A percentile compares a stretch with the other conserved stretches of the same genome.
These are phyloP conservation scores for Polypedilum pembai DNA, from an alignment of 1,140 invertebrate species.

Conservation along the genomic window DNA sequence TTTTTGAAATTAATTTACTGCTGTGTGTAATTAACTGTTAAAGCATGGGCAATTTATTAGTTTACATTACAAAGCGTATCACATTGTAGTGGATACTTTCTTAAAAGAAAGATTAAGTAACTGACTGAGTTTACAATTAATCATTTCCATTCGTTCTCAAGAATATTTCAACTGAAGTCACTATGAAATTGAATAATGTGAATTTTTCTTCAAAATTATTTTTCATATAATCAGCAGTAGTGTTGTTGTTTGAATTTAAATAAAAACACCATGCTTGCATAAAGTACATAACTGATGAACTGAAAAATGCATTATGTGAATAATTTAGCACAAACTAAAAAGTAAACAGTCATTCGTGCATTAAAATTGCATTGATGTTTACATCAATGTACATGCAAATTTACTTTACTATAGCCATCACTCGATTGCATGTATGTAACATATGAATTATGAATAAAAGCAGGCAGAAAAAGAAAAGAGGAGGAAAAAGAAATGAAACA, in stretches of 20 bases:
- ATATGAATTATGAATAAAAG: conserved; percentile 1
- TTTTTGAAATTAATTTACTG: not conserved
- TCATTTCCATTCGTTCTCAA: too few species aligned
- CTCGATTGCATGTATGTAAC: not conserved
- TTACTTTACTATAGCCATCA: not conserved
- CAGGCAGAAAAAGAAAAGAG: not conserved
- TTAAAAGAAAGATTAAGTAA: too few species aligned
- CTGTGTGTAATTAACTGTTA: not conserved
- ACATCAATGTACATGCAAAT: not conserved
- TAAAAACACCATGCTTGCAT: not conserved
- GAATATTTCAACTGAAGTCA: not conserved
- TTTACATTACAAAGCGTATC: not conserved
- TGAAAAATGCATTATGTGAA: not conserved
- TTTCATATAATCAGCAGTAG: not conserved
- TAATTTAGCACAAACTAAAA: not conserved
- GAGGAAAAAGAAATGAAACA: not conserved
- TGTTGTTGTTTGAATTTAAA: not conserved
- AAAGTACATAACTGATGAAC: not conserved
- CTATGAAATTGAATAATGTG: not conserved
- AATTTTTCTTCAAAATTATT: not conserved
- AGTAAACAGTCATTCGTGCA: not conserved
- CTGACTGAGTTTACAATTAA: too few species aligned
- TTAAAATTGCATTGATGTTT: not conserved
- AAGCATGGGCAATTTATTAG: not conserved
- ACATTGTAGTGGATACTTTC: too few species aligned